These are phyloP conservation scores for Hydropsyche betteni DNA, from an alignment of 2,888 invertebrate species.

Conservation along the genomic window DNA sequence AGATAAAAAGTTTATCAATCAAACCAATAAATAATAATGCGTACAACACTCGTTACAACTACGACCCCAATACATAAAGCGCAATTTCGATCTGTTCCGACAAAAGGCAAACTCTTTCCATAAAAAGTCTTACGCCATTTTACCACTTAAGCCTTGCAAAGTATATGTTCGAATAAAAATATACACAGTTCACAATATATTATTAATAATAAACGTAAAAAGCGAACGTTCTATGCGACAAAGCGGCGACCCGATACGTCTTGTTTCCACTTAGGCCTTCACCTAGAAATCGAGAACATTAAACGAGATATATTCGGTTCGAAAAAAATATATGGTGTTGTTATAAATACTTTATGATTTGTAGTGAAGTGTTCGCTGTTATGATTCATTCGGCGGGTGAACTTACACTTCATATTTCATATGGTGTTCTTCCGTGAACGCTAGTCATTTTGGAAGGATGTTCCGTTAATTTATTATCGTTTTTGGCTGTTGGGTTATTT, in stretches of 20 bases:
- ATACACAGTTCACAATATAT: conserved; percentile 16
- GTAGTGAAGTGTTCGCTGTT: not conserved
- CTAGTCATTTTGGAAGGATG: conserved; percentile 15
- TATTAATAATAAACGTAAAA: conserved; percentile 26
- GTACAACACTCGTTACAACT: too few species aligned
- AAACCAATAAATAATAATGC: too few species aligned
- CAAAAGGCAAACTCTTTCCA: conserved; percentile 9
- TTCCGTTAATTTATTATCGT: conserved; percentile 16
- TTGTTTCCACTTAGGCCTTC: conserved; percentile 16
- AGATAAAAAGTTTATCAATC: too few species aligned
- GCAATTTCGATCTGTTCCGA: conserved; percentile 4
- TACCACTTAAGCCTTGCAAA: not conserved
- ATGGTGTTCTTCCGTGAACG: conserved; percentile 18
- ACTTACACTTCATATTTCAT: conserved; percentile 6
- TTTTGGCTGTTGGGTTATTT: conserved; percentile 6
- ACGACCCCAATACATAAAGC: not conserved
- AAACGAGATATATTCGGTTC: conserved; percentile 6
- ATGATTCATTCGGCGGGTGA: conserved; percentile 17
- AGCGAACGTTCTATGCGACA: conserved; percentile 14
- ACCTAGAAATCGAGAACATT: conserved; percentile 9
- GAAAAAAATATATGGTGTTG: too few species aligned
- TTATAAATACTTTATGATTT: too few species aligned
- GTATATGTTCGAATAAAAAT: not conserved
- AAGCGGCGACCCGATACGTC: conserved; percentile 23
- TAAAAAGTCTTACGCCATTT: not conserved